Conservation (phyloP, 2,888 invertebrate genomes). For the Acronicta psi region DNA sequence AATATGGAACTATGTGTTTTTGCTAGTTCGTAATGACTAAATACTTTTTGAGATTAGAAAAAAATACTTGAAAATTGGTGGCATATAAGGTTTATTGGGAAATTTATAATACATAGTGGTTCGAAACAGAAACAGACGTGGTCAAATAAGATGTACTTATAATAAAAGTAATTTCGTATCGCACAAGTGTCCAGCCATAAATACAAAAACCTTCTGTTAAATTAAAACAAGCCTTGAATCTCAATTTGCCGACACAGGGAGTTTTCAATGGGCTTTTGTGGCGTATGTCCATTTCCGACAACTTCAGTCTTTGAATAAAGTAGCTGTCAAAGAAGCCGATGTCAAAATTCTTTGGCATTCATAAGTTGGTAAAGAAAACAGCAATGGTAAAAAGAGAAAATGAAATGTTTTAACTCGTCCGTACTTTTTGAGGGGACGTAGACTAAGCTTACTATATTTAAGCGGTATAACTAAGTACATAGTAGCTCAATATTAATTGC, state of each 20-base stretch:
- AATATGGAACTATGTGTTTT: slow-evolving; percentile 57
- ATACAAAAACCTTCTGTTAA: slow-evolving; percentile 51
- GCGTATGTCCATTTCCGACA: slow-evolving; percentile 85
- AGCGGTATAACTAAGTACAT: neutral
- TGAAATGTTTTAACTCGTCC: slow-evolving; percentile 40
- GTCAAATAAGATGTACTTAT: slow-evolving; percentile 3
- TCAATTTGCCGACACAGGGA: slow-evolving; percentile 78
- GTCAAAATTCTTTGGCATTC: slow-evolving; percentile 72
- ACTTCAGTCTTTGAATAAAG: slow-evolving; percentile 76
- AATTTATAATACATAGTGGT: neutral
- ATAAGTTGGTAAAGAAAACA: slow-evolving; percentile 56
- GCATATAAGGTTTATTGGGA: no score
- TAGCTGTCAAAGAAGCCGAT: slow-evolving; percentile 81
- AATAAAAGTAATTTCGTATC: slow-evolving; percentile 29
- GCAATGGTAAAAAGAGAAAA: slow-evolving; percentile 51
- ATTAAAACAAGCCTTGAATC: slow-evolving; percentile 66
- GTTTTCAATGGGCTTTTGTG: slow-evolving; percentile 75
- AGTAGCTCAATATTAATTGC: neutral
- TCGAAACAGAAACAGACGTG: neutral
- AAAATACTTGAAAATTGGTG: no score
- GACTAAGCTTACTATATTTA: slow-evolving; percentile 1
- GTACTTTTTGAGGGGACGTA: slow-evolving; percentile 21
- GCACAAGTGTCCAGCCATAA: slow-evolving; percentile 46
- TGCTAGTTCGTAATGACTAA: slow-evolving; percentile 41
- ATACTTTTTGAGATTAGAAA: slow-evolving; percentile 15